Base-by-base conservation (phyloP, 2,888 invertebrate species). In the Rhorus exstirpatorius region DNA sequence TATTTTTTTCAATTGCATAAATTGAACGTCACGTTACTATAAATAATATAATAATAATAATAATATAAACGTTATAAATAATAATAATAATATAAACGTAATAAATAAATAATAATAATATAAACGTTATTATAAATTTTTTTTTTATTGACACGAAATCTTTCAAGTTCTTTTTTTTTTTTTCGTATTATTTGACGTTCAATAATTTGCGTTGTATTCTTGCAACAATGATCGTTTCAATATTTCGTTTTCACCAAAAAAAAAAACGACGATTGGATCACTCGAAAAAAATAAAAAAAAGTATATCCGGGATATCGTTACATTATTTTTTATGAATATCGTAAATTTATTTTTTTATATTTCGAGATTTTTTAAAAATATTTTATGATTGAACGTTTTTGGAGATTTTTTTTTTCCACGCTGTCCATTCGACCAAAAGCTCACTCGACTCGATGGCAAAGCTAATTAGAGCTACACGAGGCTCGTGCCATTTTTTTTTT, bases 391-490 rank as follows among this genome's bases (percentile, higher is more conserved):
- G 12, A 46, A n/a, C 17, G 19, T 17, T 19, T 26, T n/a, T 31
- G 8, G 19, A 19, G 10, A 60, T 51, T 24, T 61, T 72, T 14
- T 8, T n/a, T 31, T 26, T 2, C 8, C 10, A 10, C 14, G 6
- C 8, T 6, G 10, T 21, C 1, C 21, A 24, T 21, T 38, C 10
- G 0, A 19, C 14, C 21, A 53, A 67, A 35, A 41, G 51, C 74
- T 80, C 49, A 10, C 61, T 46, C 7, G 63, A 14, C 41, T 49
- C n/a, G 68, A 31, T 63, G 8, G 53, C 10, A 19, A 35, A 17
- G 17, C 35, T 70, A 70, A 80, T 70, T 70, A 51, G 74, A 53
- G 53, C 17, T 21, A 44, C 21, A 6, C 41, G 76, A 67, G 51
- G 14, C 67, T 53, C 46, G 38, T 63, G 24, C 24, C 67, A 51